These are phyloP conservation scores for Chaetops frenatus DNA, from an alignment of 2,113 vertebrate genomes.

Conservation along the genomic window DNA sequence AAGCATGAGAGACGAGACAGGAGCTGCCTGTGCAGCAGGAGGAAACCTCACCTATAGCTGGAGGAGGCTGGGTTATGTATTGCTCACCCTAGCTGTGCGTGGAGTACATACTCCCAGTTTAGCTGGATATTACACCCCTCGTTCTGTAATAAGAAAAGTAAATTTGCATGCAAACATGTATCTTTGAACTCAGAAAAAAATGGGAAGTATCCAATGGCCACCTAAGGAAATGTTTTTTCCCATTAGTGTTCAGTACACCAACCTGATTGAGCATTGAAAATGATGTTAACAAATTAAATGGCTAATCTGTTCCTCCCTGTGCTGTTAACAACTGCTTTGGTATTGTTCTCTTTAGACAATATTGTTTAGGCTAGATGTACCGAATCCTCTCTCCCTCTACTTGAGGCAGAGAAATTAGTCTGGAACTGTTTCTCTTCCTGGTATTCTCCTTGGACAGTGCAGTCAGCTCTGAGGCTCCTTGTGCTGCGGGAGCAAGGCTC, in stretches of 20 bases:
- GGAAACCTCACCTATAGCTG: background rate
- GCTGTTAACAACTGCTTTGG: background rate
- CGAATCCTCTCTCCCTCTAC: background rate
- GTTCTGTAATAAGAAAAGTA: background rate
- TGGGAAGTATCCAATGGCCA: background rate
- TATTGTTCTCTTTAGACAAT: constrained; percentile 7
- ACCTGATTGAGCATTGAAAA: background rate
- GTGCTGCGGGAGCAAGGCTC: background rate
- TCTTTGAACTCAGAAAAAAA: background rate
- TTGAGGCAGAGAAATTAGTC: background rate
- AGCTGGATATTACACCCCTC: background rate
- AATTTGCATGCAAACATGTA: background rate
- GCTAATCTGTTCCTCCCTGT: constrained; percentile 1
- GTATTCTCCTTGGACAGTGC: background rate
- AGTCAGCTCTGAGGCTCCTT: background rate
- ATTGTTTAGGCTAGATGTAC: background rate
- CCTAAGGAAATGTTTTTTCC: background rate
- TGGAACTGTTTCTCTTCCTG: background rate
- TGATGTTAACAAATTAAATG: background rate
- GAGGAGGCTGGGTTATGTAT: background rate
- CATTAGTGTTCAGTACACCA: background rate
- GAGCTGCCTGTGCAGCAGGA: background rate
- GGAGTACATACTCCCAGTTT: background rate
- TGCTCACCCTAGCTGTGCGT: background rate
- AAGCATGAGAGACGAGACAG: background rate